A percentile compares a stretch with the other conserved stretches of the same genome.
Conservation (phyloP, 1,140 invertebrate genomes). For the Atta colombica region DNA sequence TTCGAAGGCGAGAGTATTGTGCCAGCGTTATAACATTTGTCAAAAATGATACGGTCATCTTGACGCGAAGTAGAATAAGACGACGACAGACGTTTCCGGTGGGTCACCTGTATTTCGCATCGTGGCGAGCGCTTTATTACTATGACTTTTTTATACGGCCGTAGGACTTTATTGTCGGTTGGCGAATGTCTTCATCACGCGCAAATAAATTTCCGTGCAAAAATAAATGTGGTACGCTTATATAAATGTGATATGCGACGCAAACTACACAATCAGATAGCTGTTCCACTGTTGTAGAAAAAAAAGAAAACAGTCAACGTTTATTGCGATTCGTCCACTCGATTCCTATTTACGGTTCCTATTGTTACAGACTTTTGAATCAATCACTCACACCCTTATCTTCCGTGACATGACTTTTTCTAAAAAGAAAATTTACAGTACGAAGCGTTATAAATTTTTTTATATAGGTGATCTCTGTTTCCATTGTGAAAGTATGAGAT, state of each 20-base stretch:
- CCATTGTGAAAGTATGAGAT: background rate
- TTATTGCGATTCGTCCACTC: background rate
- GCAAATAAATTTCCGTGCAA: background rate
- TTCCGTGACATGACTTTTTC: background rate
- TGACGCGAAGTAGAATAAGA: constrained; percentile 32
- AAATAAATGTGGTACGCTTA: background rate
- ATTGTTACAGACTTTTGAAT: background rate
- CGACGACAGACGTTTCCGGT: constrained; percentile 49
- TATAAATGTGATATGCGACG: background rate
- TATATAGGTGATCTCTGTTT: background rate
- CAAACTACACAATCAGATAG: background rate
- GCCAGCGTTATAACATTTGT: constrained; percentile 31
- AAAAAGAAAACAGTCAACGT: background rate
- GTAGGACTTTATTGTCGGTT: constrained; percentile 8
- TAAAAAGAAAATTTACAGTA: background rate
- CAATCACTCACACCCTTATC: background rate
- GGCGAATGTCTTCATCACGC: constrained; percentile 31
- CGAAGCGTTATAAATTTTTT: background rate
- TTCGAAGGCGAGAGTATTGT: background rate
- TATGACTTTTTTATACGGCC: constrained; percentile 25
- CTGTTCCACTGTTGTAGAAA: background rate
- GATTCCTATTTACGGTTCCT: background rate
- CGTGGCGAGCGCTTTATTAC: constrained; percentile 18
- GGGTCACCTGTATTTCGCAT: constrained; percentile 22
- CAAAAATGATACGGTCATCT: constrained; percentile 29